These are phyloP conservation scores for Asarcornis scutulata DNA, from an alignment of 2,113 vertebrate genomes.

Conservation along the genomic window DNA sequence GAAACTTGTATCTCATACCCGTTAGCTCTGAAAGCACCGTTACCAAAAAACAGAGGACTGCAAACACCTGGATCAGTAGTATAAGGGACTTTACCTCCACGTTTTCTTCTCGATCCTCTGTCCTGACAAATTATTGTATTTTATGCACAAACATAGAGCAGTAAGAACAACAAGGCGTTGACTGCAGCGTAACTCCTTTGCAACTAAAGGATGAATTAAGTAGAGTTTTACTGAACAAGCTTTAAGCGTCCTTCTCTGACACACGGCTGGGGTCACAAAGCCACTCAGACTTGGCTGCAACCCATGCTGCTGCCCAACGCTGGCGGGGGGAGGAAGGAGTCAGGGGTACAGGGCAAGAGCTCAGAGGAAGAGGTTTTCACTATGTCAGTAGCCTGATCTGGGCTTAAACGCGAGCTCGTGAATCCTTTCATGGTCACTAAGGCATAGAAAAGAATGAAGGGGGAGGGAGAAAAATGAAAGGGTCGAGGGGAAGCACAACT, in stretches of 20 bases:
- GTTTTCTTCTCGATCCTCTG: neutral
- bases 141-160: conserved; percentile 1
- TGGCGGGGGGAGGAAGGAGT: neutral
- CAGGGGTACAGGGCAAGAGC: neutral
- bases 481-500: rapidly evolving
- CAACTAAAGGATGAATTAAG: conserved; percentile 26
- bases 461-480: neutral
- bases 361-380: neutral
- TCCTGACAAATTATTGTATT: neutral
- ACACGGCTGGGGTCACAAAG: neutral
- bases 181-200: neutral
- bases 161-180: neutral
- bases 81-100: neutral
- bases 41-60: neutral
- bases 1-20: neutral
- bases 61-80: neutral
- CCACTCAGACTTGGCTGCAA: neutral
- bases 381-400: neutral
- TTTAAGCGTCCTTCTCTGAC: conserved; percentile 11
- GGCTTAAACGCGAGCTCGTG: neutral
- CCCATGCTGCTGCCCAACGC: neutral
- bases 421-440: neutral
- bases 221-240: conserved; percentile 1
- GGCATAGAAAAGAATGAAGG: neutral
- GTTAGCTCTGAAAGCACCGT: neutral